Percentiles rank a stretch among this genome's conserved stretches.
Conservation (phyloP, 2,888 invertebrate species). For the Protodeltote pygarga region DNA sequence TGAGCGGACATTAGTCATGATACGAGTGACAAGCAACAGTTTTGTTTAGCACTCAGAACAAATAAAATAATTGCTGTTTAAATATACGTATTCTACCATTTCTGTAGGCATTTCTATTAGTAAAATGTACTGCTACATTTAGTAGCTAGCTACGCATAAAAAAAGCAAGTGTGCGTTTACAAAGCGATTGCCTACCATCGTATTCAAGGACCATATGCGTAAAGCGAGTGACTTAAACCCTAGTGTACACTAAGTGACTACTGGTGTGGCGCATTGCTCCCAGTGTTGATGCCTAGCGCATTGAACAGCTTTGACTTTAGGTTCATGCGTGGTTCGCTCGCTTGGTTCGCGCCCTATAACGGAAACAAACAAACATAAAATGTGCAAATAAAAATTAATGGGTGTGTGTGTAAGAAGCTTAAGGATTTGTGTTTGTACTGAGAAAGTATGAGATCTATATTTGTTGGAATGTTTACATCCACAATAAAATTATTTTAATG, state of each 20-base stretch:
- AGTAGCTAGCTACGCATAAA: slow-evolving; percentile 1
- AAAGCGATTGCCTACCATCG: slow-evolving; percentile 24
- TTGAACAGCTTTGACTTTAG: slow-evolving; percentile 95
- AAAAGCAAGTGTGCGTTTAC: slow-evolving; percentile 6
- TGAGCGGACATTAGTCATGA: slow-evolving; percentile 51
- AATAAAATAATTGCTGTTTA: not conserved
- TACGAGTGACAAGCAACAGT: slow-evolving; percentile 27
- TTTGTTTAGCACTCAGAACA: slow-evolving; percentile 8
- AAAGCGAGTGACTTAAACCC: slow-evolving; percentile 52
- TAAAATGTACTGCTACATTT: slow-evolving; percentile 8
- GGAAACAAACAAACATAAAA: slow-evolving; percentile 82
- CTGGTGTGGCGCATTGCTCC: slow-evolving; percentile 80
- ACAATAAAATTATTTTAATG: too few species aligned
- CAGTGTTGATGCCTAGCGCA: slow-evolving; percentile 93
- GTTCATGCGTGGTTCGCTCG: slow-evolving; percentile 91
- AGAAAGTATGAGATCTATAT: not conserved
- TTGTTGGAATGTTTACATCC: too few species aligned
- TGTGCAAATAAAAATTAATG: slow-evolving; percentile 66
- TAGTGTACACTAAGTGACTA: slow-evolving; percentile 63
- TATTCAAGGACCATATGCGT: slow-evolving; percentile 44
- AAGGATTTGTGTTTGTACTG: too few species aligned
- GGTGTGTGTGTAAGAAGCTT: slow-evolving; percentile 42
- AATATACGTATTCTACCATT: too few species aligned
- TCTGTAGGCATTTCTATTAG: too few species aligned
- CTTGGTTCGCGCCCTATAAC: slow-evolving; percentile 89